Percentiles rank a stretch among this genome's conserved stretches.
These are phyloP conservation scores for Osedax frankpressi DNA, from an alignment of 2,888 invertebrate species.

Conservation along the genomic window DNA sequence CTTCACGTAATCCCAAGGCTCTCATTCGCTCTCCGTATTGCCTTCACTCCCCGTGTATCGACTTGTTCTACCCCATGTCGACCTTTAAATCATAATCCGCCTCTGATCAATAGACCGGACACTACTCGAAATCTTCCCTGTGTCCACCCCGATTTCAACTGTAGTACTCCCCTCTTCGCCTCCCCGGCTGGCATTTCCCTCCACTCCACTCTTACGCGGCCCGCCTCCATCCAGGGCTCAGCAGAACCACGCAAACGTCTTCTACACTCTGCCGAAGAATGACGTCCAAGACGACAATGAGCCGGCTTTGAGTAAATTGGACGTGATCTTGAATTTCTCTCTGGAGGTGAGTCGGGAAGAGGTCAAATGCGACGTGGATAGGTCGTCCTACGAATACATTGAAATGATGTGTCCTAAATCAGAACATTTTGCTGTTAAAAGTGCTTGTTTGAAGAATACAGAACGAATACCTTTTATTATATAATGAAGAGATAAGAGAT, in stretches of 20 bases:
- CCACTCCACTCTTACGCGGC: background rate
- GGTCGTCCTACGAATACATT: background rate
- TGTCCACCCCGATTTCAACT: background rate
- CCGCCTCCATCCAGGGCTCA: slow-evolving; percentile 21
- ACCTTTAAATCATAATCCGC: no score
- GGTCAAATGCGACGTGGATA: background rate
- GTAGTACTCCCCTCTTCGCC: slow-evolving; percentile 32
- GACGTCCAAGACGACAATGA: slow-evolving; percentile 82
- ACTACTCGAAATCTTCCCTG: no score
- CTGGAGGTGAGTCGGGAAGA: slow-evolving; percentile 61
- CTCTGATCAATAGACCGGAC: no score
- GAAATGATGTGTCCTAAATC: background rate
- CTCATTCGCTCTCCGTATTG: no score
- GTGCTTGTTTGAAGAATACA: background rate
- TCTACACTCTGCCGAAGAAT: slow-evolving; percentile 46
- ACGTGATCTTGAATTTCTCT: slow-evolving; percentile 90
- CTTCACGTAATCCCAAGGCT: no score
- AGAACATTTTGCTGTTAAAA: background rate
- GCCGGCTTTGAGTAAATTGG: slow-evolving; percentile 88
- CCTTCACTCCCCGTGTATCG: no score
- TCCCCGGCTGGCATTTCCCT: background rate
- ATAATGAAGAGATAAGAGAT: no score
- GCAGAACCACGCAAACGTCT: slow-evolving; percentile 28
- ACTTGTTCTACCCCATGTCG: no score
- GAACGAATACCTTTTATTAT: background rate